Conservation (phyloP, 2,797 vertebrate species). For the Pristis pectinata region DNA sequence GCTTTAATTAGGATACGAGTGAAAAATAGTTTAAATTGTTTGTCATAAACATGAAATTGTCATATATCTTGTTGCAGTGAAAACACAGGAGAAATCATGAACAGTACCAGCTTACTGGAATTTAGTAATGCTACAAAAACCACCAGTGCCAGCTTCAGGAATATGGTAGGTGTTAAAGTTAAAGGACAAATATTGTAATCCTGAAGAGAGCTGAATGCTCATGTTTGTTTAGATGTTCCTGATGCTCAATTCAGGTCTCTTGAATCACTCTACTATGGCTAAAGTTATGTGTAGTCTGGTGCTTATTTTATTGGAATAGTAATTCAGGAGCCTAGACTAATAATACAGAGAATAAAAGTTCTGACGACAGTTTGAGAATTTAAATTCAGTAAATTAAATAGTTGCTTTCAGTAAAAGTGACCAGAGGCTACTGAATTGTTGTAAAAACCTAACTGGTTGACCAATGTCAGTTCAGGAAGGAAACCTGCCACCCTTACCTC, state of each 20-base stretch:
- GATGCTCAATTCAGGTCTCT: neutral
- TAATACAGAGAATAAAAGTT: neutral
- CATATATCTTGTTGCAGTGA: conserved; percentile 60
- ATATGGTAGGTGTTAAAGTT: conserved; percentile 68
- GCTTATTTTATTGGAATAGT: neutral
- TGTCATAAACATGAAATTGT: neutral
- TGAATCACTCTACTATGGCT: neutral
- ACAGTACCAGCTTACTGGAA: conserved; percentile 78
- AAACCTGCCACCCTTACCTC: neutral
- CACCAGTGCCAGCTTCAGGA: conserved; percentile 85
- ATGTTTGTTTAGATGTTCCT: neutral
- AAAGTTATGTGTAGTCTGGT: neutral
- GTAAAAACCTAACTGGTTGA: neutral
- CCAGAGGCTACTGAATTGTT: neutral
- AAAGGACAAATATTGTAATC: neutral
- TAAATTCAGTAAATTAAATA: neutral
- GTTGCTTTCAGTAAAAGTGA: neutral
- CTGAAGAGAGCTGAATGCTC: neutral
- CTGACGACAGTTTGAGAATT: neutral
- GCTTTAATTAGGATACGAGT: too few relatives aligned
- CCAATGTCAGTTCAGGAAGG: neutral
- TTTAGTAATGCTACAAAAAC: conserved; percentile 72
- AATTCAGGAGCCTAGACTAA: neutral
- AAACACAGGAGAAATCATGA: conserved; percentile 83
- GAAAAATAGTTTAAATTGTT: neutral